Conservation (phyloP, 2,113 vertebrate species). For the Mobula hypostoma region DNA sequence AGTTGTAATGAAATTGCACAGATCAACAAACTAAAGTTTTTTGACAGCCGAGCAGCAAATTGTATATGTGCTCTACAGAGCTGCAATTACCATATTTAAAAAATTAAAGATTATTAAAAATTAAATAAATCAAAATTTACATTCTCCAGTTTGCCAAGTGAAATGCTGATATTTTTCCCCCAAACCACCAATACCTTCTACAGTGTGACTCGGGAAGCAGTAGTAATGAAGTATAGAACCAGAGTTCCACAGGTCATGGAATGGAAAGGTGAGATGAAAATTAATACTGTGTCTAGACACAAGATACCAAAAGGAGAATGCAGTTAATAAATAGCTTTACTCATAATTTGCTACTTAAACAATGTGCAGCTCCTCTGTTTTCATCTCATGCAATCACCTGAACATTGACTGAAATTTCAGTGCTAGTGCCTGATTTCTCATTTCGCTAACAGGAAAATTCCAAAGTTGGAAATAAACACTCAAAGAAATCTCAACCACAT, state of each 20-base stretch:
- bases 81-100: neutral
- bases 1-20: neutral
- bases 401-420: neutral
- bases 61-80: neutral
- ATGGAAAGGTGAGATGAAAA: neutral
- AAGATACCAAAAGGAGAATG: neutral
- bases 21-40: neutral
- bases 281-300: neutral
- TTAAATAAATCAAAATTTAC: neutral
- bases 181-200: too few species aligned
- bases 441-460: neutral
- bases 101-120: neutral
- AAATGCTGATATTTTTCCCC: neutral
- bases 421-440: neutral
- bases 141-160: neutral
- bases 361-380: neutral
- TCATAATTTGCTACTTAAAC: neutral
- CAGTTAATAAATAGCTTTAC: neutral
- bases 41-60: neutral
- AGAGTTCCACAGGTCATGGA: neutral
- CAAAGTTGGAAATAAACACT: neutral
- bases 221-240: neutral
- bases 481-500: neutral
- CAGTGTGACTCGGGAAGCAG: neutral
- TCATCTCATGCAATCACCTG: neutral